Base-by-base conservation (phyloP, 2,113 vertebrate species). In the Lagopus muta region DNA sequence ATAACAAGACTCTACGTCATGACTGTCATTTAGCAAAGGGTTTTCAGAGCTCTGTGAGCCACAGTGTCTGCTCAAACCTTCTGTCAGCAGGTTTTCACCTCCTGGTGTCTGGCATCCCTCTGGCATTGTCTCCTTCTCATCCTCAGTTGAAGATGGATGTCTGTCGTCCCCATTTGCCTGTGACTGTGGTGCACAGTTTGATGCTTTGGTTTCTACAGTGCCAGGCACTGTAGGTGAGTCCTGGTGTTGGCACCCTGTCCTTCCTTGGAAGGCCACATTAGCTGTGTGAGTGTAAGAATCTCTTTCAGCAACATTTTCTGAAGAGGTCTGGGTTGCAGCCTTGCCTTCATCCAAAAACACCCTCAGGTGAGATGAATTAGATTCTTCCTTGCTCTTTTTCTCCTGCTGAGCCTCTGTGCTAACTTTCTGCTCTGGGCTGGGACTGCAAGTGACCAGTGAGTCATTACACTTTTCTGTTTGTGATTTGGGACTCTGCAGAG, bases 1-100 rank as follows among this genome's bases (percentile, higher is more conserved):
- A 85, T 95, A 96, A 95, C 97, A 98, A 24, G 97, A 96, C 77
- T 97, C 97, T 65, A 97, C 80, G 52, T 98, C 96, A 0, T 97
- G 90, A 69, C 92, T 96, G 72, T 98, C 96, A 87, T 97, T 96
- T 80, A 90, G 80, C 8, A 5, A 93, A 79, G 84, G 62, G 32
- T 73, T 95, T 69, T 93, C 93, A 69, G 71, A 76, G 58, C 67
- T 89, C 72, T 94, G 94, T 40, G 47, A 85, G 55, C 16, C 30
- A 55, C 48, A 66, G 13, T 81, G 75, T 67, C 32, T 57, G 42
- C 66, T 80, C 60, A 85, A 62, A 45, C 66, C 81, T 80, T 95
- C 95, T 57, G 78, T 57, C 58, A 77, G 73, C 30, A 36, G 8
- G 12, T 5, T 74, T 92, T 91, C 78, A 38, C 76, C 83, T 85